Evolutionary conservation across 2,888 invertebrate genomes (phyloP), one percentile per base, ranked within the genome.

Genomic region (Matsumyia berberina): DNA sequence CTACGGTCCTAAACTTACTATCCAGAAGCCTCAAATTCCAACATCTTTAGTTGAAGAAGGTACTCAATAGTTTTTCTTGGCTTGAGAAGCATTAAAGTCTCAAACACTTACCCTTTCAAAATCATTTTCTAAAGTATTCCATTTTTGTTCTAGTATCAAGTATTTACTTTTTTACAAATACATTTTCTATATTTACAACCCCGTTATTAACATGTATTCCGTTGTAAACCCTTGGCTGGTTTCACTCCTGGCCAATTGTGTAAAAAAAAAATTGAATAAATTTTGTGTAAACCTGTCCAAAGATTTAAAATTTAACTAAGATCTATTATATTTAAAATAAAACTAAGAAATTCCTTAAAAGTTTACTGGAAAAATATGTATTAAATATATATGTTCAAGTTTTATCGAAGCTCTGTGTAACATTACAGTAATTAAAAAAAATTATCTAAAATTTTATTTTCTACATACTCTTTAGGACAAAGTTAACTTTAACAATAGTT

Each of bases 381-480:
- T 15, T 35, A 62, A 57, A 57, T 76, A 42, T 74, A n/a, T 24
- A 24, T 24, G 67, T 87, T 87, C 87, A 87, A 86, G 86, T 89
- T 76, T 88, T 88, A 90, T 90, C 89, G 90, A 90, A 90, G 90
- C 90, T 90, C 90, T 89, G 88, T 88, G 87, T 88, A 89, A 89
- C 89, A 90, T 90, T 89, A 89, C 89, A 90, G 90, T 89, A 88
- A 37, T 57, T 44, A 29, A 73, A 35, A 67, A n/a, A 15, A 9
- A 24, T n/a, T n/a, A n/a, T n/a, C n/a, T n/a, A 53, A 42, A 17
- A 17, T 11, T 24, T 55, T 24, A n/a, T 17, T 70, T 35, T 42
- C 82, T 77, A 82, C 53, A 51, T 17, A 35, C 11, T n/a, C 3
- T 5, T 0, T 24, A 5, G 53, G 46, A 46, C 6, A 33, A 9